Evolutionary conservation across 2,888 invertebrate genomes (phyloP), one percentile per base, ranked within the genome.

Genomic region (Clistopyga incitator): DNA sequence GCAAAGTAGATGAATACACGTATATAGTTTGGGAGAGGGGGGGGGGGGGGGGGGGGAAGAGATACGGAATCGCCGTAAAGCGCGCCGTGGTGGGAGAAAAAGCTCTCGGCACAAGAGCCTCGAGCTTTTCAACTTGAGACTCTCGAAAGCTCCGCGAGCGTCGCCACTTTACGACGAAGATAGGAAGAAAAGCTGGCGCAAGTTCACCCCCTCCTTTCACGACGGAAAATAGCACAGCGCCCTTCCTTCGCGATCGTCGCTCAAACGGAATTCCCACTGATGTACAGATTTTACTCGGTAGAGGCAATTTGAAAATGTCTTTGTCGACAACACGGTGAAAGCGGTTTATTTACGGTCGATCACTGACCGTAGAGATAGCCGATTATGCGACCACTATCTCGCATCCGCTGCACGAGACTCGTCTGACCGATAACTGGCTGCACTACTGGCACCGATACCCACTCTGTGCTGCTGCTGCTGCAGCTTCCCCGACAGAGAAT

Each of bases 231-330:
- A n/a, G 25, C 23, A 61, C 45, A 72, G 83, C 47, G 76, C 45
- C 47, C 83, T 80, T 83, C 83, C 68, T 77, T 77, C 77, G 72
- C 83, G 83, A 83, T 83, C 72, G 72, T 77, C 50, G 83, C 45
- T 80, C 61, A 64, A 67, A 52, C 45, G 6, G 42, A 64, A 71
- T 71, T 74, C 70, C 23, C 64, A 15, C 15, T 18, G 70, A 70
- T 56, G 25, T 23, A 15, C 10, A 38, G 10, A 18, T 64, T 50
- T 18, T 15, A 45, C 1, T 45, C 11, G 45, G 15, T 15, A 2
- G 15, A 45, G 15, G 3, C 15, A 45, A 45, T 45, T 15, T 45
- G 15, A 18, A 18, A 20, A 52, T n/a, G n/a, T 10, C 52, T 10
- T 52, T n/a, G 20, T 18, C 52, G 20, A 4, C 52, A 0, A 18